phyloP scores from a whole-genome alignment of 1,140 invertebrate genomes.

The Drosophila melanogaster region DNA sequence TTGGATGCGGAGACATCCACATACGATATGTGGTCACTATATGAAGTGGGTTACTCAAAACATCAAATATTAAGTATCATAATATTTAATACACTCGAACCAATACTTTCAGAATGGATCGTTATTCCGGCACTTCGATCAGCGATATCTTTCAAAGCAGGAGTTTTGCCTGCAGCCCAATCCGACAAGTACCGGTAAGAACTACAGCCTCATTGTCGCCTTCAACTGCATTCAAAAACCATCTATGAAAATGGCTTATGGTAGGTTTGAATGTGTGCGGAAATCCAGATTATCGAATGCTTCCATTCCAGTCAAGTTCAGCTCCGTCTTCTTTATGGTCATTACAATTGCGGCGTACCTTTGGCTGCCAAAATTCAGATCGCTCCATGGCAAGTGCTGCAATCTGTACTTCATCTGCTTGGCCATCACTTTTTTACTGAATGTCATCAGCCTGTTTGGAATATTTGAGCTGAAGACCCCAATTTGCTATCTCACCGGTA shows the following conservation, averaged over 20 bases:
- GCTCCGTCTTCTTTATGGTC: conserved; percentile 89
- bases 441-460: conserved; percentile 65
- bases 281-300: background rate
- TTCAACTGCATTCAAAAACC: background rate
- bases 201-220: background rate
- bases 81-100: background rate
- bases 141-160: conserved; percentile 6
- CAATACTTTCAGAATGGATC: conserved; percentile 47
- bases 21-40: conserved; percentile 39
- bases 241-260: background rate
- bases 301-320: conserved; percentile 85
- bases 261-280: conserved; percentile 24
- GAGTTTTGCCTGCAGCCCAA: conserved; percentile 56
- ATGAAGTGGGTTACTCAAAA: conserved; percentile 37
- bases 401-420: conserved; percentile 76
- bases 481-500: conserved; percentile 51
- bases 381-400: conserved; percentile 89
- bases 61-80: background rate
- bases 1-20: background rate
- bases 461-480: conserved; percentile 53
- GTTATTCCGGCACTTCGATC: conserved; percentile 14
- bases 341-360: conserved; percentile 89
- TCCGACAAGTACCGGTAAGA: background rate
- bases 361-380: conserved; percentile 88
- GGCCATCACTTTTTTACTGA: conserved; percentile 85